Percentiles rank a stretch among this genome's conserved stretches.
phyloP scores from a whole-genome alignment of 2,113 vertebrate genomes.

The Anser brachyrhynchus region DNA sequence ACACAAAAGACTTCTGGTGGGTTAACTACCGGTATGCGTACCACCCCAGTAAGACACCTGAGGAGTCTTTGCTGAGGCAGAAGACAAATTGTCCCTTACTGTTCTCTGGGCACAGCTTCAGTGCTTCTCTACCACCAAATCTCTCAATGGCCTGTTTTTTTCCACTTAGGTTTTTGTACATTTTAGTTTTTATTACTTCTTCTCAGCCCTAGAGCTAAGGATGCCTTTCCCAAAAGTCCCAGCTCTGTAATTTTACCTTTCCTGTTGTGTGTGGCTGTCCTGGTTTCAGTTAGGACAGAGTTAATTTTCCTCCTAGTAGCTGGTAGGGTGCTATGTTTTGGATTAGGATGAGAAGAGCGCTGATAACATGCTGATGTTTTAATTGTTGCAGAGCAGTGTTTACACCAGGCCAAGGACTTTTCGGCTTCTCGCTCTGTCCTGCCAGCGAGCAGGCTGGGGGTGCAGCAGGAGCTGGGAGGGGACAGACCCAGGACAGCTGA shows the following conservation, averaged over 20 bases:
- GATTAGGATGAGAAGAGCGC: too few relatives aligned
- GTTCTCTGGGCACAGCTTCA: not conserved
- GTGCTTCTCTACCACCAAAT: not conserved
- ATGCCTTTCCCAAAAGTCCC: not conserved
- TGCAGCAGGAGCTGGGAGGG: too few relatives aligned
- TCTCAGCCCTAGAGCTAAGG: not conserved
- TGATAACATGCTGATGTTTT: too few relatives aligned
- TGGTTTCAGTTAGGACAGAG: too few relatives aligned
- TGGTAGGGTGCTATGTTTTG: too few relatives aligned
- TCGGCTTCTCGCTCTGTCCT: too few relatives aligned
- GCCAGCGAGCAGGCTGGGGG: too few relatives aligned
- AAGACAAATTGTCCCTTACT: accelerated
- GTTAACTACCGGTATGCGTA: not conserved
- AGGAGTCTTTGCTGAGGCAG: not conserved
- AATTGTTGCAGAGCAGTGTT: too few relatives aligned
- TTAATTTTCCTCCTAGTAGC: too few relatives aligned
- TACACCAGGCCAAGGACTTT: too few relatives aligned
- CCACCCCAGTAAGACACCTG: not conserved
- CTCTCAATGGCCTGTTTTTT: not conserved
- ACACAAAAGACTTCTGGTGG: not conserved
- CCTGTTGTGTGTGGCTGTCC: accelerated
- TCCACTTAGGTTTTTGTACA: not conserved
- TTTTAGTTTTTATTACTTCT: not conserved
- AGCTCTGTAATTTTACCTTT: not conserved
- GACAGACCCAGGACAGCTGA: too few relatives aligned